phyloP scores from a whole-genome alignment of 2,888 invertebrate species.

The Junonia oenone region DNA sequence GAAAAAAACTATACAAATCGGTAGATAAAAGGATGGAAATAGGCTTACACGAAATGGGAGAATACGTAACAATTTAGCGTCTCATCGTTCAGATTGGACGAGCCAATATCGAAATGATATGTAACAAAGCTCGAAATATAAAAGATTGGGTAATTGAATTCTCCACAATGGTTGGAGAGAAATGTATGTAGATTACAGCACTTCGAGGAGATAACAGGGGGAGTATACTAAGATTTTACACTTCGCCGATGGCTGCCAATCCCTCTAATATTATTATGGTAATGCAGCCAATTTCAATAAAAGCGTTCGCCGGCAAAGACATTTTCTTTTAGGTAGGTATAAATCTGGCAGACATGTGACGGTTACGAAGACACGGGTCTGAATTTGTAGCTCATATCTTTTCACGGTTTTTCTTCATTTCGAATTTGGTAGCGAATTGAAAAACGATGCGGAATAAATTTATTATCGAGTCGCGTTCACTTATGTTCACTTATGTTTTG shows the following conservation, averaged over 20 bases:
- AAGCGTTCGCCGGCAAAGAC: constrained; percentile 63
- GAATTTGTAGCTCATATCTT: constrained; percentile 66
- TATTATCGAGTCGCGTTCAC: constrained; percentile 19
- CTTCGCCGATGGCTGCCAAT: constrained; percentile 71
- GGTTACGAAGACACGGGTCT: constrained; percentile 51
- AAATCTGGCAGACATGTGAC: constrained; percentile 66
- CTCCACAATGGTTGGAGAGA: constrained; percentile 54
- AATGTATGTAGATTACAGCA: constrained; percentile 55
- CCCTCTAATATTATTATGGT: constrained; percentile 77
- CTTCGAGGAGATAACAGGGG: constrained; percentile 51
- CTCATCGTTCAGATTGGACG: constrained; percentile 27
- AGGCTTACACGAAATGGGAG: constrained; percentile 21
- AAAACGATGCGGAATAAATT: constrained; percentile 33
- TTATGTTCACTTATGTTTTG: constrained; percentile 6
- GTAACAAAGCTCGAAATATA: constrained; percentile 53
- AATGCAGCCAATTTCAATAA: constrained; percentile 76
- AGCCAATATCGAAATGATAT: constrained; percentile 32
- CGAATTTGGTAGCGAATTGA: constrained; percentile 44
- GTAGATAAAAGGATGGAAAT: constrained; percentile 21
- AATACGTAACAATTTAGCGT: constrained; percentile 27
- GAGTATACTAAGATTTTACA: constrained; percentile 66
- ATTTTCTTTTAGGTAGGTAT: constrained; percentile 60
- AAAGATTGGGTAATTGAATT: constrained; percentile 65
- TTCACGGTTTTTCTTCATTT: constrained; percentile 47
- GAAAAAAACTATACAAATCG: constrained; percentile 16